Evolutionary conservation across 2,113 vertebrate genomes (phyloP).

Genomic region (Haplochromis burtoni): DNA sequence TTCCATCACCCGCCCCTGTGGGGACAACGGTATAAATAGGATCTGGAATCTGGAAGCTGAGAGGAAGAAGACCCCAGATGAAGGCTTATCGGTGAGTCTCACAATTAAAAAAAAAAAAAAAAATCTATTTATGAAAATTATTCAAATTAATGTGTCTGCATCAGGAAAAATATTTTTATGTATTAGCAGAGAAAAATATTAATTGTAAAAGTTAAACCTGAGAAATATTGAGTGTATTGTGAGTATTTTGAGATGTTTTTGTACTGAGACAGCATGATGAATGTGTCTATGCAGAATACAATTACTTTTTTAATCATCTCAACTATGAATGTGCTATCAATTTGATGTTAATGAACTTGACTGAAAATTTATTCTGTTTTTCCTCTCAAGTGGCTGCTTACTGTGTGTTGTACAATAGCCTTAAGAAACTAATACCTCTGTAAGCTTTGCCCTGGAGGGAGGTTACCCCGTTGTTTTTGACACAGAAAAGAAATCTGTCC

Average conservation of each 20-base stretch:
- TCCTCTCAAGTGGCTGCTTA: background rate
- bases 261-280: background rate
- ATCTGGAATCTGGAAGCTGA: background rate
- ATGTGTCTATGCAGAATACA: background rate
- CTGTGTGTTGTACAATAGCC: background rate
- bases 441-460: background rate
- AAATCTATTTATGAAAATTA: background rate
- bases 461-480: background rate
- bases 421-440: background rate
- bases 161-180: background rate
- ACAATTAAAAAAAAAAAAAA: background rate
- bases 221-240: background rate
- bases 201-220: background rate
- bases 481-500: background rate
- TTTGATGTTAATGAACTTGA: background rate
- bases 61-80: background rate
- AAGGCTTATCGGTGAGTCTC: conserved; percentile 43
- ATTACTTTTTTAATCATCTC: background rate
- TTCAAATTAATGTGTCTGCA: background rate
- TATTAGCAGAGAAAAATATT: background rate
- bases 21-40: conserved; percentile 46
- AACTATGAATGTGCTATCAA: background rate
- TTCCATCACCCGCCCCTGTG: conserved; percentile 36
- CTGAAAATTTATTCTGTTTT: background rate
- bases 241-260: background rate